These are phyloP conservation scores for Nesogale talazaci DNA, from an alignment of 2,113 vertebrate species.

Conservation along the genomic window DNA sequence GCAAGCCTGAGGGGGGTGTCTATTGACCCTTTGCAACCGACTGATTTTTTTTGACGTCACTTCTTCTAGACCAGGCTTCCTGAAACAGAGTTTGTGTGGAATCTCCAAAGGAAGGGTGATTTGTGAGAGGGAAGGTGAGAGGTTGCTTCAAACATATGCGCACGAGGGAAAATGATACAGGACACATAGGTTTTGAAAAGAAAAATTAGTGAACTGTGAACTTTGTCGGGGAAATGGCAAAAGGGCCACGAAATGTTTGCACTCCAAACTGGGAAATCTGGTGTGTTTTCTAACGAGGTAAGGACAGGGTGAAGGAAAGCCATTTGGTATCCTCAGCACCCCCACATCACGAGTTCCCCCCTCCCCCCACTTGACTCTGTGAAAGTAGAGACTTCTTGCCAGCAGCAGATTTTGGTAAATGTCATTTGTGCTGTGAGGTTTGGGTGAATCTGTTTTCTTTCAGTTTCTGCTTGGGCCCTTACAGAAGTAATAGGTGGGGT, in stretches of 20 bases:
- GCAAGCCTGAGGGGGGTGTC: neutral
- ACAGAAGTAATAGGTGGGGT: neutral
- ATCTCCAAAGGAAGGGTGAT: constrained; percentile 37
- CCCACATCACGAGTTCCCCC: too few relatives aligned
- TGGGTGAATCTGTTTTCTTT: constrained; percentile 30
- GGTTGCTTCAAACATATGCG: neutral
- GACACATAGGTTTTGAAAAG: neutral
- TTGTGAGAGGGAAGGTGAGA: neutral
- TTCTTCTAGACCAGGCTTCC: constrained; percentile 14
- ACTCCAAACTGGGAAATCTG: neutral
- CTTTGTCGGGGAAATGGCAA: neutral
- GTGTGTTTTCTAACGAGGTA: neutral
- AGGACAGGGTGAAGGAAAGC: constrained; percentile 16
- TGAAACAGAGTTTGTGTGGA: constrained; percentile 27
- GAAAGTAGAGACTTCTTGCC: neutral
- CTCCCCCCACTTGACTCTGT: neutral
- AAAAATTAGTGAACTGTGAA: neutral
- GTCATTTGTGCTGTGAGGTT: constrained; percentile 17
- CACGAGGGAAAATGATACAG: constrained; percentile 8
- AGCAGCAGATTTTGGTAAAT: constrained; percentile 12
- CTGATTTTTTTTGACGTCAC: constrained; percentile 19
- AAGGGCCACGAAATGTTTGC: neutral
- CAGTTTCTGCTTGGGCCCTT: neutral
- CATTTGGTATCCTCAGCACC: constrained; percentile 16
- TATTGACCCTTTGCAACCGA: constrained; percentile 41